These are phyloP conservation scores for Rousettus leschenaultii DNA, from an alignment of 2,113 vertebrate species.

Conservation along the genomic window DNA sequence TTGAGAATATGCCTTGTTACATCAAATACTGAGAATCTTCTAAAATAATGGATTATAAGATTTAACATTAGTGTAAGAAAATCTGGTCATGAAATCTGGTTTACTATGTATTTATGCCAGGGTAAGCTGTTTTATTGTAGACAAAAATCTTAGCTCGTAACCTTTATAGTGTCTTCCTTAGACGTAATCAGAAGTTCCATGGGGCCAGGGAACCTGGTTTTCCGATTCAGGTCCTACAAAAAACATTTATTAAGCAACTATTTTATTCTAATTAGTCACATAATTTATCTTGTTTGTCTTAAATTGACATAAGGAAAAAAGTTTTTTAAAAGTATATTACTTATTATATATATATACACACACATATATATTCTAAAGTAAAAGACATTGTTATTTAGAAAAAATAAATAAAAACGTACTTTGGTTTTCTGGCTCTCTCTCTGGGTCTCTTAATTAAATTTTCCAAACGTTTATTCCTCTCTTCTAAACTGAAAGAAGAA, in stretches of 20 bases:
- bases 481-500: conserved; percentile 61
- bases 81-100: neutral
- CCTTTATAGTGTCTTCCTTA: neutral
- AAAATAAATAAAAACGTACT: conserved; percentile 31
- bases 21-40: neutral
- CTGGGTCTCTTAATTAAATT: conserved; percentile 54
- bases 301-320: neutral
- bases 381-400: neutral
- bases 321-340: neutral
- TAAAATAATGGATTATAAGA: neutral
- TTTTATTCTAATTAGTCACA: neutral
- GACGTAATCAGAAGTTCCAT: neutral
- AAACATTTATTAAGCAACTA: neutral
- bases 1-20: neutral
- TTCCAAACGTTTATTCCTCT: conserved; percentile 63
- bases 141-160: neutral
- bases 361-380: neutral
- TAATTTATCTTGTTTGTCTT: neutral
- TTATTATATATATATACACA: neutral
- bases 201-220: neutral
- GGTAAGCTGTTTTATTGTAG: neutral
- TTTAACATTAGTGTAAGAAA: neutral
- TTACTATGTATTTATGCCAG: neutral
- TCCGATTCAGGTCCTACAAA: neutral
- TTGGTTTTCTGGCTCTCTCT: conserved; percentile 45